phyloP scores from a whole-genome alignment of 1,140 invertebrate species.

The Teleopsis dalmanni region DNA sequence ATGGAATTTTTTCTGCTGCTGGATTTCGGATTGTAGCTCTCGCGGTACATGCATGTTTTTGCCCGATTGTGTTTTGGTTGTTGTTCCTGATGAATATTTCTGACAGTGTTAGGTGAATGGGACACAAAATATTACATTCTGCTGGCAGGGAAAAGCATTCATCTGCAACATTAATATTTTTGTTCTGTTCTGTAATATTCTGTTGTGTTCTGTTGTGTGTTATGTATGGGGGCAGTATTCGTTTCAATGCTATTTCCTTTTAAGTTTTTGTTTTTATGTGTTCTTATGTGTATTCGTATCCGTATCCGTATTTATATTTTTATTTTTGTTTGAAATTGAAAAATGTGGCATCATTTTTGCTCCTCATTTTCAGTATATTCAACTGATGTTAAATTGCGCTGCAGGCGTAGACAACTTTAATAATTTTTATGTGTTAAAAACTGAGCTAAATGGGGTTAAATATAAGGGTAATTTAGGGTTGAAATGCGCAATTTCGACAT shows the following conservation, averaged over 20 bases:
- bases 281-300: not conserved
- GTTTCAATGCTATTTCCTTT: no score
- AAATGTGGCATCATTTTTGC: no score
- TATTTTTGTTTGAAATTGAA: no score
- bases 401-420: slow-evolving; percentile 39
- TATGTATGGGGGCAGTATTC: not conserved
- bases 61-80: no score
- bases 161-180: not conserved
- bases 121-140: not conserved
- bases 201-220: not conserved
- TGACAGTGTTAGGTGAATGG: no score
- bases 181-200: not conserved
- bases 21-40: no score
- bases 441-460: slow-evolving; percentile 28
- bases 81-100: no score
- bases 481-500: slow-evolving; percentile 17
- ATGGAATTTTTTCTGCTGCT: no score
- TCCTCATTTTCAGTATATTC: not conserved
- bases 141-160: not conserved
- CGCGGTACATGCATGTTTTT: no score
- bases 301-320: not conserved
- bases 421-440: slow-evolving; percentile 19
- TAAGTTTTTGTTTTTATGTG: no score
- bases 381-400: slow-evolving; percentile 34
- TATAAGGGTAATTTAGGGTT: slow-evolving; percentile 43